Percentiles rank a stretch among this genome's conserved stretches.
Conservation (phyloP, 2,113 vertebrate genomes). For the Alexandromys fortis region DNA sequence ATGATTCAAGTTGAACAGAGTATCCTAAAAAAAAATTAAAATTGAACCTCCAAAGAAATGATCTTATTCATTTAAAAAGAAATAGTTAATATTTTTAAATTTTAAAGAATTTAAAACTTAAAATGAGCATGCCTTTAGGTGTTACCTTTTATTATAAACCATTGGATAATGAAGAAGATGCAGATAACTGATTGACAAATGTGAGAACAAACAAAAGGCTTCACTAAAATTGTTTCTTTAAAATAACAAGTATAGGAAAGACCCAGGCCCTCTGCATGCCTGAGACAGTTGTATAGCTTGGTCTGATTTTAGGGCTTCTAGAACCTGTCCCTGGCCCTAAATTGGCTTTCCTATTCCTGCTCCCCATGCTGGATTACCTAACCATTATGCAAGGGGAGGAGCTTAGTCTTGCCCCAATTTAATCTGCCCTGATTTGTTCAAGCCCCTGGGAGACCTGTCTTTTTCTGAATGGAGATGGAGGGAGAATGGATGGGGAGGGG, state of each 20-base stretch:
- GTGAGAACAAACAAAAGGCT: background rate
- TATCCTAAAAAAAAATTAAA: conserved; percentile 9
- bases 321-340: background rate
- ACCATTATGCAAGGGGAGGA: background rate
- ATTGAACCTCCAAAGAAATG: background rate
- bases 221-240: conserved; percentile 10
- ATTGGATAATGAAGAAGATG: background rate
- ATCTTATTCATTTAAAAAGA: background rate
- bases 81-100: background rate
- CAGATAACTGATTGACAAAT: background rate
- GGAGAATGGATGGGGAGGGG: background rate
- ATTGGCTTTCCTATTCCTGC: background rate
- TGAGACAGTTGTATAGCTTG: background rate
- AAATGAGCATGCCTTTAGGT: background rate
- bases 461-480: background rate
- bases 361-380: background rate
- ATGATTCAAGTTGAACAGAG: conserved; percentile 6
- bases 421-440: background rate
- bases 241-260: background rate
- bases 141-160: background rate
- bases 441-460: background rate
- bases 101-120: background rate
- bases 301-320: background rate
- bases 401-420: background rate
- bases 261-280: background rate